Evolutionary conservation across 2,888 invertebrate genomes (phyloP), one percentile per base, ranked within the genome.

Genomic region (Callinectes sapidus): DNA sequence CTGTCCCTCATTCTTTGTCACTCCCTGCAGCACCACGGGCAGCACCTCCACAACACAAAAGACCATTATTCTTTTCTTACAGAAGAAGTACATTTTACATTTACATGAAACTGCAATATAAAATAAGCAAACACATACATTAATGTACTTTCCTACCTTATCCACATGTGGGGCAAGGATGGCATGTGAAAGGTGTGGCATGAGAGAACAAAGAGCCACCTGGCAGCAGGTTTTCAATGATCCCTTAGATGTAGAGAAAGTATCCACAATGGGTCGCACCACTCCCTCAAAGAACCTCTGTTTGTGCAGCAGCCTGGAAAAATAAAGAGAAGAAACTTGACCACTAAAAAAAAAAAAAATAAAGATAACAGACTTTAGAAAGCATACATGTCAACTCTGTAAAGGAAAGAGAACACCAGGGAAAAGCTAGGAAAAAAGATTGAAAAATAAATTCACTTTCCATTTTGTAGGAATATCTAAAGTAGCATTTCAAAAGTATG

Each of bases 21-120:
- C 35, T 16, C 91, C 91, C 71, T 91, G 87, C 23, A 91, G 87
- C 28, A 91, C 39, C 39, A 91, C 91, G 1, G 91, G 91, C n/a
- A 91, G 39, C 48, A 91, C 55, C 91, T 91, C 48, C 23, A 61
- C 71, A 71, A 23, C 42, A 28, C 61, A 89, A 14, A 87, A 54
- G 16, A 28, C 6, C 5, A 39, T 16, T 10, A 86, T 86, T 86
- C 42, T 13, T 23, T 3, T 35, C 23, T 23, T 61, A 13, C 23
- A 5, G 13, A 5, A 61, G 23, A 61, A 61, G 13, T 61, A 42
- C 42, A 42, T 42, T 87, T 23, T 23, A 35, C n/a, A n/a, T n/a
- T n/a, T 61, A 6, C 61, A 61, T 23, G 6, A 18, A 61, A 23
- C 23, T 61, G 61, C 61, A 13, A 3, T 61, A 23, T 6, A 61